Percentiles rank a stretch among this genome's conserved stretches.
phyloP scores from a whole-genome alignment of 1,140 invertebrate genomes.

The Epicauta chinensis region DNA sequence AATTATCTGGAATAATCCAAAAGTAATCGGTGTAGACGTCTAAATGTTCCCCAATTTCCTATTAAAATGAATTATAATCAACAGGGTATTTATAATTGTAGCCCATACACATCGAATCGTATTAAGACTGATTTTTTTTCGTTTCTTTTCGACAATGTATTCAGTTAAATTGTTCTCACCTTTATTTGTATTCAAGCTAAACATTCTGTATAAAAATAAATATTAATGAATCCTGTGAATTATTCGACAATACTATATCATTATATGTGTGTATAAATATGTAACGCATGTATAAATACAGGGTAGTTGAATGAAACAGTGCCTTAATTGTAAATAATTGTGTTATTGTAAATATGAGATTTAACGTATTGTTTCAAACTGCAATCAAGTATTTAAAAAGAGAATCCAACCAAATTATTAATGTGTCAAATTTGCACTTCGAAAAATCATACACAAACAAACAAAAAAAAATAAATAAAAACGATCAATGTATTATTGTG shows the following conservation, averaged over 20 bases:
- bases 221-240: not conserved
- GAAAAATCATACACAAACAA: too few species aligned
- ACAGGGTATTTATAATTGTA: not conserved
- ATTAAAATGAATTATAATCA: not conserved
- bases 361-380: too few species aligned
- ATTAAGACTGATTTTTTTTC: too few species aligned
- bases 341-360: constrained; percentile 1
- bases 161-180: not conserved
- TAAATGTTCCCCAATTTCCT: not conserved
- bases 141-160: too few species aligned
- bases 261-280: too few species aligned
- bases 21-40: constrained; percentile 4
- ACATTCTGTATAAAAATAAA: not conserved
- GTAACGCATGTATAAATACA: not conserved
- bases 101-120: too few species aligned
- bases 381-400: too few species aligned
- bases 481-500: too few species aligned
- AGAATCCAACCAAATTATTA: too few species aligned
- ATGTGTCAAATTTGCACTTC: too few species aligned
- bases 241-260: not conserved
- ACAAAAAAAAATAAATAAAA: too few species aligned
- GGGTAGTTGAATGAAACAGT: constrained; percentile 4
- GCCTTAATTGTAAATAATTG: constrained; percentile 2
- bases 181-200: not conserved
- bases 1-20: constrained; percentile 4